These are phyloP conservation scores for Bombus consobrinus DNA, from an alignment of 1,140 invertebrate genomes.

Conservation along the genomic window DNA sequence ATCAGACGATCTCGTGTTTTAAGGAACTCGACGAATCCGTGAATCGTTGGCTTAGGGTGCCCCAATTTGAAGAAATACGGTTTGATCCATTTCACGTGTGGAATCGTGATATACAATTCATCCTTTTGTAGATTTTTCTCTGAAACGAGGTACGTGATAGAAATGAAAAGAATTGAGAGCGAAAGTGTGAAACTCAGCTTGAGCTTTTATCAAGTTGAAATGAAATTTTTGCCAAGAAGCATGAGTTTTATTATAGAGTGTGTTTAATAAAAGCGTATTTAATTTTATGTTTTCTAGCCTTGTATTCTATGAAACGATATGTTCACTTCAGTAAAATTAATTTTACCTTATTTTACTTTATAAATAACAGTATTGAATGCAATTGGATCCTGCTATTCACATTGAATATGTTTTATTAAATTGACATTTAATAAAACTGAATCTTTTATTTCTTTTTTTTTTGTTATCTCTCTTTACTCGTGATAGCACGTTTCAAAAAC, in stretches of 20 bases:
- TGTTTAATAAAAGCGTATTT: not conserved
- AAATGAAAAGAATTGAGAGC: not conserved
- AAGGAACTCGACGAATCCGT: conserved; percentile 2
- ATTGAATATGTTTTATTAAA: not conserved
- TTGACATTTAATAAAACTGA: not conserved
- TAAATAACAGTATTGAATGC: not conserved
- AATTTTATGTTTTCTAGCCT: not conserved
- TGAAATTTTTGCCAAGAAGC: not conserved
- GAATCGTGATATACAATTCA: not conserved
- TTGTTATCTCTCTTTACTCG: not conserved
- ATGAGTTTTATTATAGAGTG: not conserved
- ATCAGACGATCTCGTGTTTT: conserved; percentile 6
- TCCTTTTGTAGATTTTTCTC: not conserved
- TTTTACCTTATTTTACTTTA: not conserved
- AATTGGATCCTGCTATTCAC: not conserved
- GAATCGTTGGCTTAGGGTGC: not conserved
- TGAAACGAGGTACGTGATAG: not conserved
- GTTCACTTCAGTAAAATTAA: not conserved
- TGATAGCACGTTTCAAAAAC: not conserved
- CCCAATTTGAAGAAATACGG: not conserved
- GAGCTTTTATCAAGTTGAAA: no score
- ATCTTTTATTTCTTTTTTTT: not conserved
- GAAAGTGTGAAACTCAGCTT: not conserved
- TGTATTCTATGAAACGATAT: not conserved
- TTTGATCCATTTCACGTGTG: not conserved